These are phyloP conservation scores for Tubiluchus corallicola DNA, from an alignment of 2,888 invertebrate genomes.

Conservation along the genomic window DNA sequence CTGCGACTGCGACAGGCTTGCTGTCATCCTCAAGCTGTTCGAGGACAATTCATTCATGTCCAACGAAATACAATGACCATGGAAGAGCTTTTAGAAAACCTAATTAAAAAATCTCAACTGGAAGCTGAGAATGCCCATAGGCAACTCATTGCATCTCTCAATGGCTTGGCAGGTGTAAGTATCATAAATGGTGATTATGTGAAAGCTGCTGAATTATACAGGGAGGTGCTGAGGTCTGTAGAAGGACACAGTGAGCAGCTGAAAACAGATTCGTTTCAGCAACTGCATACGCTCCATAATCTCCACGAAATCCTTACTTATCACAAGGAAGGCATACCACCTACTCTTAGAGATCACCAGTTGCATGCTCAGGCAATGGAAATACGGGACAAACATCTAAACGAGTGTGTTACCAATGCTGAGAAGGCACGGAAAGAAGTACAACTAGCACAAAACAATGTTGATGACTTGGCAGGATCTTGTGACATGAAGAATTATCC, in stretches of 20 bases:
- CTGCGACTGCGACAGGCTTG: slow-evolving; percentile 48
- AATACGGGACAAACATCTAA: slow-evolving; percentile 40
- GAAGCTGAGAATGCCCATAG: slow-evolving; percentile 46
- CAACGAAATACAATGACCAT: slow-evolving; percentile 37
- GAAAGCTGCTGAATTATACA: slow-evolving; percentile 41
- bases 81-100: slow-evolving; percentile 43
- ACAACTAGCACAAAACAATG: too few species aligned
- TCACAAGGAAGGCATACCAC: slow-evolving; percentile 28
- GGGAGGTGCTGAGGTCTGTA: slow-evolving; percentile 36
- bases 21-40: slow-evolving; percentile 44
- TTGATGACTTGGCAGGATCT: too few species aligned
- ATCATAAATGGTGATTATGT: slow-evolving; percentile 36
- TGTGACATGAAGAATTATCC: too few species aligned
- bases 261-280: slow-evolving; percentile 42
- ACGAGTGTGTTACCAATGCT: slow-evolving; percentile 19
- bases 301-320: slow-evolving; percentile 36
- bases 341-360: slow-evolving; percentile 35
- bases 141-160: slow-evolving; percentile 41
- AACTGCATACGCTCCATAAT: slow-evolving; percentile 48
- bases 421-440: too few species aligned
- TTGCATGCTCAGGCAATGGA: slow-evolving; percentile 34
- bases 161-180: slow-evolving; percentile 45
- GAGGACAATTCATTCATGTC: slow-evolving; percentile 36
- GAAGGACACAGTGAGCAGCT: slow-evolving; percentile 22
- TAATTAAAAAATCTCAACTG: slow-evolving; percentile 39